Evolutionary conservation across 2,888 invertebrate genomes (phyloP).

Genomic region (Cheilosia soror): DNA sequence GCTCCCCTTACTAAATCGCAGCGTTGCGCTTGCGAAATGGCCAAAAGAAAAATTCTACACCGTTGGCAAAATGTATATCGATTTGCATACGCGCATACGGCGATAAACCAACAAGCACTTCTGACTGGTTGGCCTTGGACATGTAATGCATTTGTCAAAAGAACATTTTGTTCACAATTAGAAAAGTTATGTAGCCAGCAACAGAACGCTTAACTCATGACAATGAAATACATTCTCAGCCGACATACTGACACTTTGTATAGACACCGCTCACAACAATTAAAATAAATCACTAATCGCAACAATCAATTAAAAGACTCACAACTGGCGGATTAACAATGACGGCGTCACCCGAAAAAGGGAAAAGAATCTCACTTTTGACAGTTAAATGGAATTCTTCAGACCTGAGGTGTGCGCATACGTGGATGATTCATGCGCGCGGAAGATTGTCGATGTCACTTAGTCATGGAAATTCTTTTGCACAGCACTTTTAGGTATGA

Average conservation of each 20-base stretch:
- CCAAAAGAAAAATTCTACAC: not conserved
- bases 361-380: constrained; percentile 47
- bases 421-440: constrained; percentile 22
- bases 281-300: constrained; percentile 15
- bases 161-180: constrained; percentile 33
- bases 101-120: constrained; percentile 24
- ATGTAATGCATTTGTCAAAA: constrained; percentile 62
- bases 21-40: constrained; percentile 18
- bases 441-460: constrained; percentile 1
- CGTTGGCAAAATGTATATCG: constrained; percentile 25
- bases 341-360: constrained; percentile 5
- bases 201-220: constrained; percentile 1
- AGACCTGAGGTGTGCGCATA: constrained; percentile 35
- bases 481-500: not conserved
- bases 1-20: not conserved
- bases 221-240: not conserved
- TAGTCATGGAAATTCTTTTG: constrained; percentile 12
- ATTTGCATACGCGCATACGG: constrained; percentile 20
- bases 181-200: not conserved
- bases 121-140: constrained; percentile 51
- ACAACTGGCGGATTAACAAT: constrained; percentile 2
- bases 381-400: constrained; percentile 56
- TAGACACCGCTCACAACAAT: constrained; percentile 4
- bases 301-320: constrained; percentile 26
- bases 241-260: constrained; percentile 14